A percentile compares a stretch with the other conserved stretches of the same genome.
Evolutionary conservation across 37 sponge, comb jelly and placozoan species (phyloP).

Genomic region (Ephydatia muelleri): DNA sequence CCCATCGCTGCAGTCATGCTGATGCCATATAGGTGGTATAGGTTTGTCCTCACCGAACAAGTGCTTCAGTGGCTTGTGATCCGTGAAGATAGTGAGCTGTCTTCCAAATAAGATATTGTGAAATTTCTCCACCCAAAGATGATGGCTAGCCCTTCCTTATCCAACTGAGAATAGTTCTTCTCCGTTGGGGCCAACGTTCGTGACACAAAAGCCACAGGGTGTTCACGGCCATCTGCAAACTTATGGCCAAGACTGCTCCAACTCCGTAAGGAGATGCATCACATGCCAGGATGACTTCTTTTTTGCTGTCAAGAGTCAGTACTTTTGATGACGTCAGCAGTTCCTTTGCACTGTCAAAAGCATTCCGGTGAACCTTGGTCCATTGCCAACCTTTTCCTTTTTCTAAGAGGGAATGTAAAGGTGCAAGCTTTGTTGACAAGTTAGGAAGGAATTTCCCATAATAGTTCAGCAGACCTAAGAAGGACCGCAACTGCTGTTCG

Average conservation of each 20-base stretch:
- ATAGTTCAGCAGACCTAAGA: constrained; percentile 22
- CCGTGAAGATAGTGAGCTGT: constrained; percentile 4
- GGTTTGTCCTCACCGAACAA: not conserved
- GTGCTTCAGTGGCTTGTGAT: constrained; percentile 30
- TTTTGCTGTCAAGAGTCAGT: not conserved
- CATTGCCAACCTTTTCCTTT: not conserved
- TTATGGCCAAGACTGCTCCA: not conserved
- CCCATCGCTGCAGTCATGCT: not conserved
- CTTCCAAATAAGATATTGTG: constrained; percentile 25
- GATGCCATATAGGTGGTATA: constrained; percentile 9
- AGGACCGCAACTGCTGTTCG: not conserved
- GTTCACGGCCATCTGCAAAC: constrained; percentile 9
- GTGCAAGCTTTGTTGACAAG: not conserved
- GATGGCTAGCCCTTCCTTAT: constrained; percentile 33
- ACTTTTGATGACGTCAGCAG: not conserved
- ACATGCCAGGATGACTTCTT: not conserved
- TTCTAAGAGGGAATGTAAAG: not conserved
- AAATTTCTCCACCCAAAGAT: constrained; percentile 13
- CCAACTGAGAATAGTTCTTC: constrained; percentile 33
- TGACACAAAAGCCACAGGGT: constrained; percentile 20
- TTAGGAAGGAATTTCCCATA: constrained; percentile 21
- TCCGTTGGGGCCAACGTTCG: constrained; percentile 7
- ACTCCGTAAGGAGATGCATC: not conserved
- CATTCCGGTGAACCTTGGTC: not conserved
- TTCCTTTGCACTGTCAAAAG: not conserved